These are phyloP conservation scores for Helleia helle DNA, from an alignment of 2,888 invertebrate genomes.

Conservation along the genomic window DNA sequence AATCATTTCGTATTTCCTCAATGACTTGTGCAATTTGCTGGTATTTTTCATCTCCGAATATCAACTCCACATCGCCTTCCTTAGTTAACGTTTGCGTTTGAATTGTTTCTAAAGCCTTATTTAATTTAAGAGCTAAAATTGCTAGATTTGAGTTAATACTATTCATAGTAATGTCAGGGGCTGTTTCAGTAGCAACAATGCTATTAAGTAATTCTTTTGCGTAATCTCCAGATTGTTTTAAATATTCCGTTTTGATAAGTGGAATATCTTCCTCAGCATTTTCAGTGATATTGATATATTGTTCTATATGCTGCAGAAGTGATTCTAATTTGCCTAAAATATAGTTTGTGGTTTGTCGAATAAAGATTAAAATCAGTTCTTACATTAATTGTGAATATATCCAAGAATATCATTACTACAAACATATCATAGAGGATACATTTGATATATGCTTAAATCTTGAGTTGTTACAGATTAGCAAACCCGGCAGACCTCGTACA, in stretches of 20 bases:
- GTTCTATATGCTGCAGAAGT: constrained; percentile 41
- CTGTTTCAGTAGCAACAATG: constrained; percentile 25
- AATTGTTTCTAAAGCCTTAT: constrained; percentile 34
- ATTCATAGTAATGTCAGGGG: constrained; percentile 13
- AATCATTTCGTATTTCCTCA: background rate
- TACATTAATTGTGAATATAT: too few relatives aligned
- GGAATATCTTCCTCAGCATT: constrained; percentile 31
- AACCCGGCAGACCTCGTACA: too few relatives aligned
- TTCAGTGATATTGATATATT: constrained; percentile 49
- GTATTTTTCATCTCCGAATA: background rate
- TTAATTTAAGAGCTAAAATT: constrained; percentile 35
- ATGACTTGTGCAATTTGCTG: background rate
- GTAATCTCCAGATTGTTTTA: constrained; percentile 37
- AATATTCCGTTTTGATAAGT: constrained; percentile 26
- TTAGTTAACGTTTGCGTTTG: constrained; percentile 38
- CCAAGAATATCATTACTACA: too few relatives aligned
- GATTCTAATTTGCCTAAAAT: constrained; percentile 22
- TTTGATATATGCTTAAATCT: too few relatives aligned
- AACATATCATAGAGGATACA: too few relatives aligned
- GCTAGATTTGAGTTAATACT: constrained; percentile 25
- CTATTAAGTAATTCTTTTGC: constrained; percentile 41
- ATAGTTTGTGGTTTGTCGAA: too few relatives aligned
- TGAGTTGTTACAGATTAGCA: too few relatives aligned
- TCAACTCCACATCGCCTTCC: constrained; percentile 31
- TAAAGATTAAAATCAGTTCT: too few relatives aligned